These are phyloP conservation scores for Cecidostiba fungosa DNA, from an alignment of 2,888 invertebrate species.

Conservation along the genomic window DNA sequence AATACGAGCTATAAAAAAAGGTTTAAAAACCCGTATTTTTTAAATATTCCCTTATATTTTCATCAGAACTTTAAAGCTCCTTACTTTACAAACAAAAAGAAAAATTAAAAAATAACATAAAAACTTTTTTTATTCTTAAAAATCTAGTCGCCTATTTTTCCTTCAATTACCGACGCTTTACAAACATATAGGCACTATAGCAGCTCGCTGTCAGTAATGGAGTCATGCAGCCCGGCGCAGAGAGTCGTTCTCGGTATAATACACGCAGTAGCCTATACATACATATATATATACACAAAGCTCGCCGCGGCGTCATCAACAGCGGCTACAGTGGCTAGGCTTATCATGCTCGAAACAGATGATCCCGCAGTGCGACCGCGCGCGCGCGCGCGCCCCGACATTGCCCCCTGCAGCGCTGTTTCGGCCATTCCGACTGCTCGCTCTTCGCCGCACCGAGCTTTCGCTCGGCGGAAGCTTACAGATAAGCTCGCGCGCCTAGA, in stretches of 20 bases:
- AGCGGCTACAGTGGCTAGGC: constrained; percentile 28
- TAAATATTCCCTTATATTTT: no score
- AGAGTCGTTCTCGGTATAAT: background rate
- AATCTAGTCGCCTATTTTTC: no score
- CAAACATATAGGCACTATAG: no score
- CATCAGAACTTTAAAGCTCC: no score
- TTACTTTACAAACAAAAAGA: no score
- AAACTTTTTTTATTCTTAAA: no score
- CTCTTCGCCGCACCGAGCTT: background rate
- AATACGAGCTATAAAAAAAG: no score
- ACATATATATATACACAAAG: background rate
- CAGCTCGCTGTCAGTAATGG: background rate
- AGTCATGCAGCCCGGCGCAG: background rate
- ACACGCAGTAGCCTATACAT: background rate
- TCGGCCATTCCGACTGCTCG: constrained; percentile 20
- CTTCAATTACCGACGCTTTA: no score
- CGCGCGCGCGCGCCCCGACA: no score
- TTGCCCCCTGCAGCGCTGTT: constrained; percentile 10
- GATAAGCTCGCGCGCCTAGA: constrained; percentile 46
- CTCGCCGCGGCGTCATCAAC: background rate
- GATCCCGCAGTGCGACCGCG: constrained; percentile 47
- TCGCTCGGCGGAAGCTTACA: background rate
- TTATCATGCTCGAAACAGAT: constrained; percentile 63
- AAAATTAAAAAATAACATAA: no score
- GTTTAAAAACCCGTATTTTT: no score